A percentile compares a stretch with the other conserved stretches of the same genome.
Evolutionary conservation across 2,797 vertebrate species (phyloP).

Genomic region (Falco columbarius): DNA sequence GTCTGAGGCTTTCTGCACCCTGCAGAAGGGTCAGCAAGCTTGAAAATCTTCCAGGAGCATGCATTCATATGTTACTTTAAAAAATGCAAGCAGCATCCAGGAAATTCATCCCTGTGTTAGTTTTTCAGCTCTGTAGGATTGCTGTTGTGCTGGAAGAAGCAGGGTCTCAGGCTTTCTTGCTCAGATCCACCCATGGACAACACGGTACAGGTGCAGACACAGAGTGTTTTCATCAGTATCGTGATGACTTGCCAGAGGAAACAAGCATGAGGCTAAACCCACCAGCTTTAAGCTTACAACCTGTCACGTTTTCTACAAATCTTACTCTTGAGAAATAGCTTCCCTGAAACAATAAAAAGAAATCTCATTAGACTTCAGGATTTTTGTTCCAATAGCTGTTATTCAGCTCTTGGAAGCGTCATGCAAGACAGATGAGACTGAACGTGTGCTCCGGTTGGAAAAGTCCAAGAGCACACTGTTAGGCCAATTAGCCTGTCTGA

Average conservation of each 20-base stretch:
- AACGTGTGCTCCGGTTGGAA: not conserved
- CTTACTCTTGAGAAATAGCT: not conserved
- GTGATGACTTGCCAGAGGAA: not conserved
- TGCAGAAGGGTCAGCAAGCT: not conserved
- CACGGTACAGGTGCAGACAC: not conserved
- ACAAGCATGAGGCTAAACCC: not conserved
- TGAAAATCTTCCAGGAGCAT: not conserved
- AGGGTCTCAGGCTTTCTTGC: not conserved
- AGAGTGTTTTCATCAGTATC: not conserved
- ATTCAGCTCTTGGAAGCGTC: not conserved
- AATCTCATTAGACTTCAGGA: not conserved
- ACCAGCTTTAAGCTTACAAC: not conserved
- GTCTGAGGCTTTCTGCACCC: not conserved
- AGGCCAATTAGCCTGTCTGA: not conserved
- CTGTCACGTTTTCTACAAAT: not conserved
- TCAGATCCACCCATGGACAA: not conserved
- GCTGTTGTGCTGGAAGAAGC: not conserved
- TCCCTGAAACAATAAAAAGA: not conserved
- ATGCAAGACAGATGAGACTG: slow-evolving; percentile 6
- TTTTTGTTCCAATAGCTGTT: not conserved
- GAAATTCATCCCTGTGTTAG: not conserved
- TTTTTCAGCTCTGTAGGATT: not conserved
- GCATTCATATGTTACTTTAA: not conserved
- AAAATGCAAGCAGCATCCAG: not conserved
- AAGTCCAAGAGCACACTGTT: not conserved